phyloP scores from a whole-genome alignment of 2,797 vertebrate genomes.

The Enteromius viviparus region DNA sequence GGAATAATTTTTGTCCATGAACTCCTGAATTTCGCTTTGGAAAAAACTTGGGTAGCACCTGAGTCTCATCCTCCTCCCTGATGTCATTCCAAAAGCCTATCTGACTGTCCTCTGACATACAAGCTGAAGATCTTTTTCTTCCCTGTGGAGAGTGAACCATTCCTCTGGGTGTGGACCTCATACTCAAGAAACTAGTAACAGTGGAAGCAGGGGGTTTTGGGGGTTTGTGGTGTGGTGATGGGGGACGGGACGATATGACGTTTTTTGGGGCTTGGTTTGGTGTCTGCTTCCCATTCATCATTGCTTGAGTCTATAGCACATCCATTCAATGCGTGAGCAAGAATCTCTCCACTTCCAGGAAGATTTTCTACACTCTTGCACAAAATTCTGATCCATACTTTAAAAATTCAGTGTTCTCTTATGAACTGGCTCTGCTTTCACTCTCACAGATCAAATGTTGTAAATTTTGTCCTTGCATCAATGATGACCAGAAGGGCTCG shows the following conservation, averaged over 20 bases:
- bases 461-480: neutral
- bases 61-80: neutral
- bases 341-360: neutral
- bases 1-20: neutral
- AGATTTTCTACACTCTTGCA: neutral
- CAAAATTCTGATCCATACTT: neutral
- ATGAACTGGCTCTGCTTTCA: neutral
- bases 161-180: neutral
- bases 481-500: too few species aligned
- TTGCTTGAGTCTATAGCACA: neutral
- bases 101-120: neutral
- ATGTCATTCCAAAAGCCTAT: constrained; percentile 10
- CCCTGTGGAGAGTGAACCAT: neutral
- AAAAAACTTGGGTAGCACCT: neutral
- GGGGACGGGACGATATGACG: neutral
- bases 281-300: neutral
- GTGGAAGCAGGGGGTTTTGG: neutral
- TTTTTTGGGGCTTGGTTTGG: neutral
- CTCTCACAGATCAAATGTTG: neutral
- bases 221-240: neutral
- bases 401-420: neutral
- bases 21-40: neutral
- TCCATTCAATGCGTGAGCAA: neutral
- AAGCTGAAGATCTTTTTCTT: neutral
- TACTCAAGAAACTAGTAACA: neutral